These are phyloP conservation scores for Lepilemur septentrionalis DNA, from an alignment of 2,797 vertebrate genomes.

Conservation along the genomic window DNA sequence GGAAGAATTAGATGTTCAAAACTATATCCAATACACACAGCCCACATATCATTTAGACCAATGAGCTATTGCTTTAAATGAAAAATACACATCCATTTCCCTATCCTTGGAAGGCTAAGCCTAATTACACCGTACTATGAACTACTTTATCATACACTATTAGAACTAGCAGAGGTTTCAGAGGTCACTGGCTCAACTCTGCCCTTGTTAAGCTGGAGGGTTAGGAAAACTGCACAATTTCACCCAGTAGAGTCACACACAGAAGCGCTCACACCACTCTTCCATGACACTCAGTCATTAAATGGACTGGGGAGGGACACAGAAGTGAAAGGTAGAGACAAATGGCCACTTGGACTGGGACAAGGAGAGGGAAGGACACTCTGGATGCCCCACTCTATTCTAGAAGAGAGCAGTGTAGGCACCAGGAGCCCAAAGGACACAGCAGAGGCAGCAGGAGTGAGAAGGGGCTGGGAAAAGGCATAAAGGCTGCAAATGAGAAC, in stretches of 20 bases:
- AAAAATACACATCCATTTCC: background rate
- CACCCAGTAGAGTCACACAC: background rate
- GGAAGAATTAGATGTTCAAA: too few relatives aligned
- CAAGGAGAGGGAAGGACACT: background rate
- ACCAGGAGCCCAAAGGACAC: background rate
- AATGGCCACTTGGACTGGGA: background rate
- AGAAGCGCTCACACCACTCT: too few relatives aligned
- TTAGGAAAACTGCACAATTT: background rate
- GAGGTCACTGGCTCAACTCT: background rate
- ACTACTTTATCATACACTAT: background rate
- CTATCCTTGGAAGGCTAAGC: background rate
- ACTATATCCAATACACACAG: background rate
- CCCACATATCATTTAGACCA: background rate
- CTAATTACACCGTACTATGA: background rate
- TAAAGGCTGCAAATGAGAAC: background rate
- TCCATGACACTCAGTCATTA: background rate
- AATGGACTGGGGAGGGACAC: rapidly evolving
- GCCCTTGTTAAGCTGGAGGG: background rate
- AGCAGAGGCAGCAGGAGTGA: background rate
- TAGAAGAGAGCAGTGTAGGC: background rate
- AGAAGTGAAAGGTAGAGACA: background rate
- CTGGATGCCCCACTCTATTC: too few relatives aligned
- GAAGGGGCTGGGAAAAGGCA: too few relatives aligned
- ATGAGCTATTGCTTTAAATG: background rate
- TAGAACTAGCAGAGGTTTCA: background rate